Conservation (phyloP, 64 coral and sea anemone genomes). For the Stichodactyla mertensii region DNA sequence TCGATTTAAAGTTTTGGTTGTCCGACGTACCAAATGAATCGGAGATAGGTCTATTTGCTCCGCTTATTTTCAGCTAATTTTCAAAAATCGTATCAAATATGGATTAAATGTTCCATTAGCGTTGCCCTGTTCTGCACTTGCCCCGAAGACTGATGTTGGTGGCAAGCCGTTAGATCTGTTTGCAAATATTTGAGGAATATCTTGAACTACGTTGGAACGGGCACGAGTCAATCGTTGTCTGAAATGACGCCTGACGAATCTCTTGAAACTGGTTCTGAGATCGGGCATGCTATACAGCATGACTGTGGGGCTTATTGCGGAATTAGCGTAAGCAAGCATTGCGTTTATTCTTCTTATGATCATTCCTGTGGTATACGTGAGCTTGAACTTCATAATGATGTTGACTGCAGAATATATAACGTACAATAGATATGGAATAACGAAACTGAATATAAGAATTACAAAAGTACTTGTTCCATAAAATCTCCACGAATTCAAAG, state of each 20-base stretch:
- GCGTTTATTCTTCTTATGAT: not conserved
- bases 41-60: too few species aligned
- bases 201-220: too few species aligned
- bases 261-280: not conserved
- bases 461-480: constrained; percentile 1
- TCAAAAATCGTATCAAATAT: too few species aligned
- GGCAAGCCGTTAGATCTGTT: too few species aligned
- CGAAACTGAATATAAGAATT: constrained; percentile 1
- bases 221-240: too few species aligned
- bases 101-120: too few species aligned
- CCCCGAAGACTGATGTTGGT: not conserved
- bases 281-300: not conserved
- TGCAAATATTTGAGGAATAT: too few species aligned
- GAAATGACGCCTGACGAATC: not conserved
- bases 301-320: not conserved
- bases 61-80: too few species aligned
- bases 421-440: not conserved
- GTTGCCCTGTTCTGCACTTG: too few species aligned
- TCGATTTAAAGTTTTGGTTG: too few species aligned
- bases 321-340: not conserved
- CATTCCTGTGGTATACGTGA: not conserved
- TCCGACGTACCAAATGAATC: too few species aligned
- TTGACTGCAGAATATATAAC: not conserved
- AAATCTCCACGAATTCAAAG: not conserved
- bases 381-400: not conserved